Evolutionary conservation across 2,888 invertebrate genomes (phyloP), one percentile per base, ranked within the genome.

Genomic region (Leucoma salicis): DNA sequence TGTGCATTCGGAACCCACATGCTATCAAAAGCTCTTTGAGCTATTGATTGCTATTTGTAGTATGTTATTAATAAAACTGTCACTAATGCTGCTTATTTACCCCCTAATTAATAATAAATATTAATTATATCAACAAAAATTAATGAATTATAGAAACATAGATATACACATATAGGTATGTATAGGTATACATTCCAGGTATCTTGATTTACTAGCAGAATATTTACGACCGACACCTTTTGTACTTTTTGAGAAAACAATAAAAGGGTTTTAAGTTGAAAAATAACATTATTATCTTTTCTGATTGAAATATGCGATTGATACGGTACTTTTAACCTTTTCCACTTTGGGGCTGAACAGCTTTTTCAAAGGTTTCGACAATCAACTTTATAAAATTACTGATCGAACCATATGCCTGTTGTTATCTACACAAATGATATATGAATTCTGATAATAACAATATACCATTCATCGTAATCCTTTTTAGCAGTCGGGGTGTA

Each of bases 31-130:
- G 71, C 74, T 71, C 73, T 78, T 74, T 71, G 73, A 63, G 63
- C 68, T 84, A 82, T 81, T 77, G 82, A 83, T 82, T 83, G 71
- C 70, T 77, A 74, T 76, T 76, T 72, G 73, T 66, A 66, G 62
- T 61, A 59, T 58, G 59, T 69, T 67, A 70, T 63, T 74, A 68
- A 73, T 76, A 74, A 65, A 65, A 66, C 42, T 52, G 47, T 57
- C 59, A 61, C 54, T 61, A 46, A 40, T 49, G 52, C 49, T 56
- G 49, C 45, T 47, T 45, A 27, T 27, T 27, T 27, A n/a, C 8
- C 4, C 27, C 1, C n/a, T 27, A 27, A 27, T 10, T 27, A 27
- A 1, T 27, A 27, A 18, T 18, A 18, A 18, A 27, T 27, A 29
- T 29, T 29, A 29, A 29, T 18, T n/a, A 29, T 21, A 13, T 29